phyloP scores from a whole-genome alignment of 2,113 vertebrate genomes.

The Heptranchias perlo region DNA sequence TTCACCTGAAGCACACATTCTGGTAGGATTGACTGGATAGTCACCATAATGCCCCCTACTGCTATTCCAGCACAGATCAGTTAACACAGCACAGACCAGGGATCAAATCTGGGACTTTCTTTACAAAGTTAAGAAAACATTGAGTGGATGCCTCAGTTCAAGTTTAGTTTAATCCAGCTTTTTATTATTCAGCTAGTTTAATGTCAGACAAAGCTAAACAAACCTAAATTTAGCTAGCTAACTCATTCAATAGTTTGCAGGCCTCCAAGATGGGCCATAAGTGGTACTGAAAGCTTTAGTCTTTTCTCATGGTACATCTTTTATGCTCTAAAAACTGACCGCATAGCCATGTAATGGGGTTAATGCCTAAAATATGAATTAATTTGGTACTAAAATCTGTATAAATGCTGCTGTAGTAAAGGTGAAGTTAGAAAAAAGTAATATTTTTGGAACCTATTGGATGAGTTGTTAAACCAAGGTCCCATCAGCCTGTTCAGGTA shows the following conservation, averaged over 20 bases:
- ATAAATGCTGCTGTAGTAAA: not conserved
- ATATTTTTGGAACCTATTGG: not conserved
- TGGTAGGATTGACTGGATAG: not conserved
- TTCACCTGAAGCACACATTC: not conserved
- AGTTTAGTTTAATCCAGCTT: not conserved
- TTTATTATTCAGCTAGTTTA: too few relatives aligned
- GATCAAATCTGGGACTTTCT: not conserved
- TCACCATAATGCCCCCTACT: not conserved
- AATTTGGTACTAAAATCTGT: not conserved
- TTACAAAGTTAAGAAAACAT: not conserved
- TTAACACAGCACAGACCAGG: not conserved
- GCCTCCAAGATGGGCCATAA: not conserved
- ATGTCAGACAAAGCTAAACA: not conserved
- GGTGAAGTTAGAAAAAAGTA: not conserved
- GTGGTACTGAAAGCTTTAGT: not conserved
- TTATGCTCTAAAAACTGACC: not conserved
- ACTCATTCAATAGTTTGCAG: not conserved
- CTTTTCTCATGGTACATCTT: not conserved
- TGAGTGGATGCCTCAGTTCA: not conserved
- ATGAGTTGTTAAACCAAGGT: not conserved
- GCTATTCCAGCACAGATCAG: not conserved
- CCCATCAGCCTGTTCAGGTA: too few relatives aligned
- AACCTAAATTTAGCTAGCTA: not conserved
- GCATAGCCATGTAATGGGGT: not conserved
- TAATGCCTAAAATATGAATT: not conserved